Base-by-base conservation (phyloP, 2,113 vertebrate genomes). In the Cheilinus undulatus region DNA sequence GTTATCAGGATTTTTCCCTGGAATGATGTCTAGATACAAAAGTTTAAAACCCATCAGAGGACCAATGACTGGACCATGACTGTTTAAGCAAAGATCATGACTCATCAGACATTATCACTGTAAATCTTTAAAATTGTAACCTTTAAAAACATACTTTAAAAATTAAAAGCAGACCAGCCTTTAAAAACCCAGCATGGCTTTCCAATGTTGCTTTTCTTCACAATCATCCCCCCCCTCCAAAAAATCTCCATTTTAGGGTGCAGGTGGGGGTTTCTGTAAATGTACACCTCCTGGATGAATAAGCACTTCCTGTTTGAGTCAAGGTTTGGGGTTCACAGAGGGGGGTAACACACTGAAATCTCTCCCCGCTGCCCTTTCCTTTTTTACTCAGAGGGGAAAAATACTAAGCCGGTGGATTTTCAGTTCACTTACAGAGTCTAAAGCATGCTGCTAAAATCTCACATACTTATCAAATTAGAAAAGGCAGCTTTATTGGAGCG, bases 241-340 rank as follows among this genome's bases (percentile, higher is more conserved):
- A 30, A 76, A 64, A 36, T 54, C 53, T 72, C 58, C 23, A 49
- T 73, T 69, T 69, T 12, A 60, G 67, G 26, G 36, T 48, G 34
- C 57, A 62, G 40, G 23, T 54, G 56, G 17, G 45, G 51, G 20
- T 81, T 62, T 82, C 53, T 76, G 76, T 73, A 86, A 86, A 80
- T 11, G 73, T 82, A 91, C 60, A 79, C 52, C 86, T 76, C 58
- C 22, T 43, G 46, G 69, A 82, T 80, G 71, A 79, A 71, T 81
- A 73, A 80, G 71, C n/a, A 52, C 81, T 73, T 90, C 84, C 77
- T 87, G 84, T 43, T 61, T 54, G 19, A 82, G 70, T 36, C 40
- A 63, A 69, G 22, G 53, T 26, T 11, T 75, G 72, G 66, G 79
- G 68, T 73, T 71, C 60, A 70, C 30, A 9, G 12, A 14, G 34